phyloP scores from a whole-genome alignment of 1,140 invertebrate genomes.

The Bombus balteatus region DNA sequence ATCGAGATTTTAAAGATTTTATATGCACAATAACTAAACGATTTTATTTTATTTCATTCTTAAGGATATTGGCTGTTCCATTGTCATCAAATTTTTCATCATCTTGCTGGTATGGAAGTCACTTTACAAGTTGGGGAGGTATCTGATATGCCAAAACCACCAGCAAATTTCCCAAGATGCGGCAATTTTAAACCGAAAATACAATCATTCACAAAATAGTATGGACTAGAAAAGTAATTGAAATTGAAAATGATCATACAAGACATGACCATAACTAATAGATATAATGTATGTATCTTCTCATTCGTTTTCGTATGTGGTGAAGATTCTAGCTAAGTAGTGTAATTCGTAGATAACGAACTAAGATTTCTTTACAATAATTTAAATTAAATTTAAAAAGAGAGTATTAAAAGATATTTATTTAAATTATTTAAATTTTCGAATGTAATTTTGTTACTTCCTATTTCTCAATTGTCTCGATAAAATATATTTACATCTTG shows the following conservation, averaged over 20 bases:
- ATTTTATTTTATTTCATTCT: background rate
- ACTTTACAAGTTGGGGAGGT: slow-evolving; percentile 81
- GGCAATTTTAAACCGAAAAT: slow-evolving; percentile 54
- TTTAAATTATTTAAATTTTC: background rate
- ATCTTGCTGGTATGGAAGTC: slow-evolving; percentile 82
- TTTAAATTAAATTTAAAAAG: background rate
- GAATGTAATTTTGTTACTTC: background rate
- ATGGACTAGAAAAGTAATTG: background rate
- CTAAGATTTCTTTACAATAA: no score
- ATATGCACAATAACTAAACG: background rate
- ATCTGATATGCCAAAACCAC: slow-evolving; percentile 77
- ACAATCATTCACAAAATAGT: background rate
- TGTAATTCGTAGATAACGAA: background rate
- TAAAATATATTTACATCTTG: background rate
- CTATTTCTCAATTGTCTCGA: background rate
- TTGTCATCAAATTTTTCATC: slow-evolving; percentile 83
- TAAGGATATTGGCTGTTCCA: slow-evolving; percentile 84
- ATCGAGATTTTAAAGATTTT: background rate
- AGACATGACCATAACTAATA: background rate
- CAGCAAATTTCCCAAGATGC: slow-evolving; percentile 81
- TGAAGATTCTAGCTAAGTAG: background rate
- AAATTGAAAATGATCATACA: background rate
- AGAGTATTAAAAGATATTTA: background rate
- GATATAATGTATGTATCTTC: background rate
- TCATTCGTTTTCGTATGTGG: background rate